Evolutionary conservation across 2,113 vertebrate species (phyloP).

Genomic region (Ptychochromis oligacanthus): DNA sequence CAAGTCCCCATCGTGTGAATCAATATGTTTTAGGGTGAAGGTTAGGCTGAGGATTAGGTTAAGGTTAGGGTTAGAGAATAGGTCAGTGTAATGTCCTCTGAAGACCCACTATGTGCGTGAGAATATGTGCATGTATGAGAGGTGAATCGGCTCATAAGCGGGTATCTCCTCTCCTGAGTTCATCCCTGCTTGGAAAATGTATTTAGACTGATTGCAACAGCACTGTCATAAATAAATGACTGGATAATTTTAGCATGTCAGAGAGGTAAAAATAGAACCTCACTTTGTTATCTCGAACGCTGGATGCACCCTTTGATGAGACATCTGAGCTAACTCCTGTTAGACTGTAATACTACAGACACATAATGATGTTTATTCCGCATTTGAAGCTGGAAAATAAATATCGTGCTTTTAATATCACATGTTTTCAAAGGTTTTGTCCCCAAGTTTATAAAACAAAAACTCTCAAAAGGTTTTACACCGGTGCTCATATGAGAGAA

Average conservation of each 20-base stretch:
- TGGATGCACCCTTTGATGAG: slow-evolving; percentile 45
- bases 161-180: slow-evolving; percentile 53
- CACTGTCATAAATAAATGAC: slow-evolving; percentile 66
- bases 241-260: slow-evolving; percentile 62
- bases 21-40: background rate
- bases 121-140: background rate
- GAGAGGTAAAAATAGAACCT: slow-evolving; percentile 61
- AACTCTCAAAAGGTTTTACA: background rate
- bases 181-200: slow-evolving; percentile 30
- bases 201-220: slow-evolving; percentile 54
- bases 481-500: background rate
- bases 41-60: background rate
- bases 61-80: background rate
- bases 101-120: background rate
- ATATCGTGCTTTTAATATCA: background rate
- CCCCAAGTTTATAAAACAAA: background rate
- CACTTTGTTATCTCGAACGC: slow-evolving; percentile 25
- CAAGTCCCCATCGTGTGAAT: background rate
- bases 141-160: slow-evolving; percentile 26
- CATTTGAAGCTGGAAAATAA: background rate
- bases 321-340: slow-evolving; percentile 37
- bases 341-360: background rate
- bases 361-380: background rate
- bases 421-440: background rate
- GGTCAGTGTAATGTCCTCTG: background rate